Conservation (phyloP, 2,888 invertebrate genomes). For the Leucozona laternaria region DNA sequence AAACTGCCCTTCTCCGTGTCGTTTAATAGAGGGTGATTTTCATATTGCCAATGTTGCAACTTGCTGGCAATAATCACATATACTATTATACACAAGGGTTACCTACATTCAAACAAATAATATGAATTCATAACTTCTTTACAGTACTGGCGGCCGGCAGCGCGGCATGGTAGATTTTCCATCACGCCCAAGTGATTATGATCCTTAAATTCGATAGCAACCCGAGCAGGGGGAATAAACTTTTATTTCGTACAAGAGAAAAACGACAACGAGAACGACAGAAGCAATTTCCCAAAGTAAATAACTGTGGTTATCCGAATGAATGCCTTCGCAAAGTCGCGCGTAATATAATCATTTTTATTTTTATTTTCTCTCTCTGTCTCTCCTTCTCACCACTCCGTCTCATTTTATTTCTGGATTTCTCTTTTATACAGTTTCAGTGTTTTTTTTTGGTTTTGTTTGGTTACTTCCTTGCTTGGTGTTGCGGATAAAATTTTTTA, state of each 20-base stretch:
- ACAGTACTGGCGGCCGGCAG: conserved; percentile 37
- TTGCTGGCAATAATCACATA: conserved; percentile 5
- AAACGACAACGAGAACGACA: conserved; percentile 11
- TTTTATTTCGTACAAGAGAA: conserved; percentile 4
- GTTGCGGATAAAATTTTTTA: conserved; percentile 56
- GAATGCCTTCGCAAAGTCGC: conserved; percentile 71
- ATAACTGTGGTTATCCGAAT: conserved; percentile 75
- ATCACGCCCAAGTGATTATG: conserved; percentile 76
- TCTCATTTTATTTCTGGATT: conserved; percentile 40
- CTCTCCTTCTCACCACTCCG: background rate
- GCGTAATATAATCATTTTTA: conserved; percentile 58
- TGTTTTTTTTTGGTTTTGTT: conserved; percentile 27
- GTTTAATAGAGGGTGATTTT: conserved; percentile 45
- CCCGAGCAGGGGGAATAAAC: conserved; percentile 46
- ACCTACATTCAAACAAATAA: conserved; percentile 20
- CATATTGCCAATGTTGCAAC: conserved; percentile 24
- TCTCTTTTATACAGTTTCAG: conserved; percentile 26
- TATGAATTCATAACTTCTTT: conserved; percentile 72
- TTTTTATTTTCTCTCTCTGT: background rate
- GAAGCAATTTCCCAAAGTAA: conserved; percentile 74
- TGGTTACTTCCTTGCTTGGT: conserved; percentile 45
- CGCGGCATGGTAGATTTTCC: conserved; percentile 62
- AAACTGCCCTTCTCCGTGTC: background rate
- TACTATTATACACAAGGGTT: conserved; percentile 26
- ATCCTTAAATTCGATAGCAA: conserved; percentile 67